These are phyloP conservation scores for Nycticryphes semicollaris DNA, from an alignment of 2,113 vertebrate species.

Conservation along the genomic window DNA sequence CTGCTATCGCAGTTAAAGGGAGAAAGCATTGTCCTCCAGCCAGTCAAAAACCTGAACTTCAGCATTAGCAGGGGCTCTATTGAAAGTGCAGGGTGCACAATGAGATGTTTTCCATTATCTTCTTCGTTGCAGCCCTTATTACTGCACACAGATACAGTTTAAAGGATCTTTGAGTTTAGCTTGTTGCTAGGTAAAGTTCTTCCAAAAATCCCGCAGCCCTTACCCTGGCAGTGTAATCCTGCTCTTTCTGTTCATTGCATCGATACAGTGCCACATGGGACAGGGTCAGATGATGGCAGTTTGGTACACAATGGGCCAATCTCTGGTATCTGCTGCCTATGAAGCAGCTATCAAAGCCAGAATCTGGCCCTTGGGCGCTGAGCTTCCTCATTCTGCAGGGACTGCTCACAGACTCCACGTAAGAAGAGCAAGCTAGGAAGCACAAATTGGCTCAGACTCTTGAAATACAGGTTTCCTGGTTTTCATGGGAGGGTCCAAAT, in stretches of 20 bases:
- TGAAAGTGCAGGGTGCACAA: not conserved
- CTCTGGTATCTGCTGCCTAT: not conserved
- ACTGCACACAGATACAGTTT: slow-evolving; percentile 21
- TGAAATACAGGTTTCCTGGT: not conserved
- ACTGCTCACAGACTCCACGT: accelerated
- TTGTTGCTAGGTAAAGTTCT: slow-evolving; percentile 42
- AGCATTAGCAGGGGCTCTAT: slow-evolving; percentile 19
- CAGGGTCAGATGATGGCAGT: not conserved
- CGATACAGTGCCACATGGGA: accelerated
- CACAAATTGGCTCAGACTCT: not conserved
- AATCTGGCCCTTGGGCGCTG: not conserved
- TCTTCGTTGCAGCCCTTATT: slow-evolving; percentile 58
- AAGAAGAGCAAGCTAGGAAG: not conserved
- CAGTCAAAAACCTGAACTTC: slow-evolving; percentile 57
- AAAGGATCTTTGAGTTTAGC: slow-evolving; percentile 40
- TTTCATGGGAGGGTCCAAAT: not conserved
- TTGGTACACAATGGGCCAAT: not conserved
- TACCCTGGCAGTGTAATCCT: not conserved
- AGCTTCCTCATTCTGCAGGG: not conserved
- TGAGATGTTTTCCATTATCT: slow-evolving; percentile 54
- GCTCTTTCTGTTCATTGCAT: not conserved
- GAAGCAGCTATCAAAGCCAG: not conserved
- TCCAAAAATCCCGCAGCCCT: not conserved
- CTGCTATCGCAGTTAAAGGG: slow-evolving; percentile 35
- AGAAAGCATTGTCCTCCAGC: slow-evolving; percentile 30